Conservation (phyloP, 2,888 invertebrate genomes). For the Conops quadrifasciatus region DNA sequence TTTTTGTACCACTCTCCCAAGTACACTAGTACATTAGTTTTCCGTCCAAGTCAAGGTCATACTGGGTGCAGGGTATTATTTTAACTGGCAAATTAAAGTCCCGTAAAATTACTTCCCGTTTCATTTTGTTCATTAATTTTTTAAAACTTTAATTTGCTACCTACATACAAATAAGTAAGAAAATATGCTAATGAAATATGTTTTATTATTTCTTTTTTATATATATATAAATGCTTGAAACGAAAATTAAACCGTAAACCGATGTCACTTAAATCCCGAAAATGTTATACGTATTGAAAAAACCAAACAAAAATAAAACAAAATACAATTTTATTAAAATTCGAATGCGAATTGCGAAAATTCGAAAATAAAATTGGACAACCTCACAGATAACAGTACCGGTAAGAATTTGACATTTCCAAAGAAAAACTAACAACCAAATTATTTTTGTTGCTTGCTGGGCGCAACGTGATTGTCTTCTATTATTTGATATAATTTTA, state of each 20-base stretch:
- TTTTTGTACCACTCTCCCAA: no score
- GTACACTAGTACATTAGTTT: no score
- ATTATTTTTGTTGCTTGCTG: slow-evolving; percentile 23
- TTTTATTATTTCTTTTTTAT: slow-evolving; percentile 33
- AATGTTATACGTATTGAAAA: neutral
- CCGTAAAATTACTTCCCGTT: neutral
- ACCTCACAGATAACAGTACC: slow-evolving; percentile 58
- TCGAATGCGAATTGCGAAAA: slow-evolving; percentile 28
- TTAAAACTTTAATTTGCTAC: no score
- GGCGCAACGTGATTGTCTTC: slow-evolving; percentile 14
- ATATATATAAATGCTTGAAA: slow-evolving; percentile 28
- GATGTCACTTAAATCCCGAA: slow-evolving; percentile 31
- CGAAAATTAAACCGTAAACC: slow-evolving; percentile 29
- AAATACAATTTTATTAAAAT: slow-evolving; percentile 25
- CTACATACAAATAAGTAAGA: slow-evolving; percentile 9
- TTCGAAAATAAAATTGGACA: slow-evolving; percentile 36
- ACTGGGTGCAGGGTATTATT: no score
- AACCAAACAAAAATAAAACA: slow-evolving; percentile 16
- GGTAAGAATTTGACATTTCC: slow-evolving; percentile 51
- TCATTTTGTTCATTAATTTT: neutral
- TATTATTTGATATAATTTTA: slow-evolving; percentile 6
- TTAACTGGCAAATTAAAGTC: neutral
- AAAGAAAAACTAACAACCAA: slow-evolving; percentile 11
- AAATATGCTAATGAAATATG: slow-evolving; percentile 27
- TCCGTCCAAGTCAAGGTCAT: no score